A percentile compares a stretch with the other conserved stretches of the same genome.
Conservation (phyloP, 2,888 invertebrate species). For the Phyllotreta striolata region DNA sequence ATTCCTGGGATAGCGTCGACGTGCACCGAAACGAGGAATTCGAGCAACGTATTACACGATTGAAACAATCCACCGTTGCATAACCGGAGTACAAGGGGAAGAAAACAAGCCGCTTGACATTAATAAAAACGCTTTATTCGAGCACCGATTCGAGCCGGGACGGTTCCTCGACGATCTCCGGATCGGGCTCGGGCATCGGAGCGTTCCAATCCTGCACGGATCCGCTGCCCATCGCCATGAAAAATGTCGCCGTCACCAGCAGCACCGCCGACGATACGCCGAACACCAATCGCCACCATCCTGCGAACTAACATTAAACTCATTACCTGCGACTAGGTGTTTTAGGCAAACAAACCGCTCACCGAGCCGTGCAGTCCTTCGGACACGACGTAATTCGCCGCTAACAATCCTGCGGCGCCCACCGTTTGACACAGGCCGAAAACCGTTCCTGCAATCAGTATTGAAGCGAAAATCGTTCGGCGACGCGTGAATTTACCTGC, state of each 20-base stretch:
- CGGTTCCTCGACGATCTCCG: constrained; percentile 57
- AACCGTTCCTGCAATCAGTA: constrained; percentile 56
- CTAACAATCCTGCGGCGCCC: constrained; percentile 66
- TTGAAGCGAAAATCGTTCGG: background rate
- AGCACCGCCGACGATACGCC: constrained; percentile 67
- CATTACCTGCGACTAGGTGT: background rate
- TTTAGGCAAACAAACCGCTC: constrained; percentile 46
- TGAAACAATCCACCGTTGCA: constrained; percentile 17
- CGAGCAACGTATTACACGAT: constrained; percentile 13
- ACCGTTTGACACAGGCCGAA: constrained; percentile 65
- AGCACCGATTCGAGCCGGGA: constrained; percentile 58
- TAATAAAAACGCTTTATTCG: constrained; percentile 47
- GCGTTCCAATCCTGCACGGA: constrained; percentile 68
- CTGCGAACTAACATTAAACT: constrained; percentile 60
- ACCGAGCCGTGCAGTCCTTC: constrained; percentile 68
- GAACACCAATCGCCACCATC: constrained; percentile 68
- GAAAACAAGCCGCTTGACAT: background rate
- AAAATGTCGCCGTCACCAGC: constrained; percentile 65
- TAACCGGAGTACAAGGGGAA: background rate
- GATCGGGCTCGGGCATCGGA: constrained; percentile 55
- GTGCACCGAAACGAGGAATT: constrained; percentile 16
- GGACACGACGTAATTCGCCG: constrained; percentile 67
- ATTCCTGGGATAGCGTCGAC: background rate
- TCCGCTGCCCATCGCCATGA: constrained; percentile 67
- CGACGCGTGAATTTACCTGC: constrained; percentile 51